These are phyloP conservation scores for Abrostola tripartita DNA, from an alignment of 2,888 invertebrate species.

Conservation along the genomic window DNA sequence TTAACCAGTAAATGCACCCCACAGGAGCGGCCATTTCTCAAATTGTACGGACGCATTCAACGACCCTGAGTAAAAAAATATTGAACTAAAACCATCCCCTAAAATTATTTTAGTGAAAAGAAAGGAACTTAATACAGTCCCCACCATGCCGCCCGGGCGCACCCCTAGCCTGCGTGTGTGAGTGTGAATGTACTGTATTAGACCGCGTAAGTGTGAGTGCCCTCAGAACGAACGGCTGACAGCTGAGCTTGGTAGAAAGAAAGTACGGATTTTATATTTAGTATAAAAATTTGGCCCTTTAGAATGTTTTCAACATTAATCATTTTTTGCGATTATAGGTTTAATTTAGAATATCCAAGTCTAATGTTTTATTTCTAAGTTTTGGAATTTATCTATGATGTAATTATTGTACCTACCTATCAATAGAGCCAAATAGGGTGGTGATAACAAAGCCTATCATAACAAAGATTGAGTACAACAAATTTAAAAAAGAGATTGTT, in stretches of 20 bases:
- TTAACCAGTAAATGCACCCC: slow-evolving; percentile 71
- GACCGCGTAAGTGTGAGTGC: slow-evolving; percentile 74
- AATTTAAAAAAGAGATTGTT: no score
- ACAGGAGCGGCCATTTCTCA: slow-evolving; percentile 80
- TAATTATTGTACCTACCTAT: no score
- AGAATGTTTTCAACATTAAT: no score
- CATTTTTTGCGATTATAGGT: no score
- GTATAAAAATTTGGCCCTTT: background rate
- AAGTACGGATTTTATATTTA: slow-evolving; percentile 54
- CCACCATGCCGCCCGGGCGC: slow-evolving; percentile 83
- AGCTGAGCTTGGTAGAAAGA: slow-evolving; percentile 67
- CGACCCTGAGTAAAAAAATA: slow-evolving; percentile 84
- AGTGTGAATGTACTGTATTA: slow-evolving; percentile 59
- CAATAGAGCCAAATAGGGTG: no score
- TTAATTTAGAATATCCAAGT: no score
- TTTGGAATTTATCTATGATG: no score
- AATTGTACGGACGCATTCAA: slow-evolving; percentile 81
- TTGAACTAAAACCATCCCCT: slow-evolving; percentile 87
- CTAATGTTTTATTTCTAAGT: no score
- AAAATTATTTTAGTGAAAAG: slow-evolving; percentile 89
- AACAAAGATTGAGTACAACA: no score
- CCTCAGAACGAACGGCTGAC: slow-evolving; percentile 80
- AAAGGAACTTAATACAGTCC: slow-evolving; percentile 89
- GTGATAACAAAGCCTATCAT: no score
- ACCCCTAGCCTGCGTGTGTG: slow-evolving; percentile 72